Conservation (phyloP, 2,113 vertebrate species). For the Labeo catla region DNA sequence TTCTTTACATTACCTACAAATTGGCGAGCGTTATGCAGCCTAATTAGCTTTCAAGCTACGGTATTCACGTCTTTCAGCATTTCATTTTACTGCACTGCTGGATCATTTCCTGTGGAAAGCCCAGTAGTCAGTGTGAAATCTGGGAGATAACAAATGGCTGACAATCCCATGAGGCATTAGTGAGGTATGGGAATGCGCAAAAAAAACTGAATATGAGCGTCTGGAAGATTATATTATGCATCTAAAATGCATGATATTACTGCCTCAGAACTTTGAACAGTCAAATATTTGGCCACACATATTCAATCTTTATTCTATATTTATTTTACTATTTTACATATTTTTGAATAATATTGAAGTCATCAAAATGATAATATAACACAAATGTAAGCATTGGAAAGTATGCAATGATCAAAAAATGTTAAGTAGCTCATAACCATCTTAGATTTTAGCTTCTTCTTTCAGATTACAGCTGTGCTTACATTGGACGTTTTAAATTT, state of each 20-base stretch:
- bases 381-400: constrained; percentile 6
- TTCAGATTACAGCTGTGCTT: not conserved
- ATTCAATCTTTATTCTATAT: not conserved
- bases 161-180: constrained; percentile 20
- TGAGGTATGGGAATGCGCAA: not conserved
- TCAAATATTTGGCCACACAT: not conserved
- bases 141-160: constrained; percentile 19
- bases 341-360: constrained; percentile 11
- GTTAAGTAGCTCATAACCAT: not conserved
- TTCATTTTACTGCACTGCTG: constrained; percentile 6
- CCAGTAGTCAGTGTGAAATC: constrained; percentile 13
- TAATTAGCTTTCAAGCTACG: constrained; percentile 8
- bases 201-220: not conserved
- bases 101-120: constrained; percentile 4
- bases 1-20: constrained; percentile 19
- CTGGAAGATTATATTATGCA: constrained; percentile 27
- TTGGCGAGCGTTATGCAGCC: not conserved
- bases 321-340: not conserved
- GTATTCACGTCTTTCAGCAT: constrained; percentile 4
- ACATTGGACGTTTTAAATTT: not conserved
- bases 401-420: constrained; percentile 17
- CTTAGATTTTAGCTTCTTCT: constrained; percentile 1
- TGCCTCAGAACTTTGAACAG: not conserved
- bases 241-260: constrained; percentile 28
- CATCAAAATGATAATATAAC: constrained; percentile 12